These are phyloP conservation scores for Ecliptopera silaceata DNA, from an alignment of 2,888 invertebrate species.

Conservation along the genomic window DNA sequence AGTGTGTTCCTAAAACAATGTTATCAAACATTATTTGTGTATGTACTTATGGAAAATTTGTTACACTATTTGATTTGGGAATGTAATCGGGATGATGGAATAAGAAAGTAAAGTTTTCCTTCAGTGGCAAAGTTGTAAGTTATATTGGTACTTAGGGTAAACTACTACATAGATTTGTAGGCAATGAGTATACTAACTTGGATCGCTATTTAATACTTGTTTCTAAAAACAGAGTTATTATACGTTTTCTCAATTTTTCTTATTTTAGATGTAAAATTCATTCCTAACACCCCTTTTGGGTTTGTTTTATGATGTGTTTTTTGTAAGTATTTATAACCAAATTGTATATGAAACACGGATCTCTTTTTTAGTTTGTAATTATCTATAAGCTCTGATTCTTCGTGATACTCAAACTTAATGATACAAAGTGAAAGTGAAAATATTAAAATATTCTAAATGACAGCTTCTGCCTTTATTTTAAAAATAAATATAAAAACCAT, in stretches of 20 bases:
- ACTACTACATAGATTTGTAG: too few relatives aligned
- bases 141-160: too few relatives aligned
- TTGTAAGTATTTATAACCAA: constrained; percentile 23
- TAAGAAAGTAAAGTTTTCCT: neutral
- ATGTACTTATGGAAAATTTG: neutral
- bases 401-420: constrained; percentile 36
- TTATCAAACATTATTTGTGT: neutral
- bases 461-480: constrained; percentile 6
- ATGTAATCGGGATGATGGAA: constrained; percentile 7
- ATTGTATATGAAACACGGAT: constrained; percentile 34
- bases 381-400: constrained; percentile 36
- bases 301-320: constrained; percentile 13
- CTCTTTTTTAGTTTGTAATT: constrained; percentile 35
- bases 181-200: neutral
- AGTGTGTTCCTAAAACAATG: neutral
- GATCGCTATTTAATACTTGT: neutral
- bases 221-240: neutral
- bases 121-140: neutral
- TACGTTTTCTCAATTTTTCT: neutral
- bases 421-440: constrained; percentile 32
- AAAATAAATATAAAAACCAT: too few relatives aligned
- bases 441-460: constrained; percentile 30
- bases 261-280: constrained; percentile 12
- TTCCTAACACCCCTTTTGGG: constrained; percentile 23
- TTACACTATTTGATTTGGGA: constrained; percentile 18